These are phyloP conservation scores for Pseudocheirus occidentalis DNA, from an alignment of 2,797 vertebrate genomes.

Conservation along the genomic window DNA sequence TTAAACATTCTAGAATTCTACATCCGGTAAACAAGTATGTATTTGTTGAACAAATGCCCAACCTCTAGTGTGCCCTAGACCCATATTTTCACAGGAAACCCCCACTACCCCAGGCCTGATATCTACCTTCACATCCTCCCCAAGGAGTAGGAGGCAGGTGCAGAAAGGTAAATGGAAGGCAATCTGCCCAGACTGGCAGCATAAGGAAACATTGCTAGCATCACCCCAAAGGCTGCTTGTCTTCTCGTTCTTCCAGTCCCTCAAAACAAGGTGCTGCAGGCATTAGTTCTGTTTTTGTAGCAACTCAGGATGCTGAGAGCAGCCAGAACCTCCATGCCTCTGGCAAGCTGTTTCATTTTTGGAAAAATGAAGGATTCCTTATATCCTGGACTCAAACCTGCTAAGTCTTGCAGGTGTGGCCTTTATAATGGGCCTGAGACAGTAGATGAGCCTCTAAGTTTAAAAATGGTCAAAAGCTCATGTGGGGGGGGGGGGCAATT, in stretches of 20 bases:
- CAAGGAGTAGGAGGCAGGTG: background rate
- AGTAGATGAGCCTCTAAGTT: background rate
- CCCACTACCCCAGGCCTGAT: background rate
- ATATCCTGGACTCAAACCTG: background rate
- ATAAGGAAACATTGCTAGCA: background rate
- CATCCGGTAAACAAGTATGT: background rate
- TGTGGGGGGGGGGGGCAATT: too few species aligned
- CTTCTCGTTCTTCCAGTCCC: background rate
- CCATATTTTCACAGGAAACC: background rate
- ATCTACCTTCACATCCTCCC: background rate
- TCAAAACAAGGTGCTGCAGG: background rate
- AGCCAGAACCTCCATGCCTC: background rate
- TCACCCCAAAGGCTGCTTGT: background rate
- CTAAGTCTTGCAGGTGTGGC: background rate
- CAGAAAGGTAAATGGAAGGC: background rate
- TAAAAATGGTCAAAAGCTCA: background rate
- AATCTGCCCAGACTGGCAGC: background rate
- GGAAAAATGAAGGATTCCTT: background rate
- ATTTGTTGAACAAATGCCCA: slow-evolving; percentile 3
- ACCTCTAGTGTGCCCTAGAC: background rate
- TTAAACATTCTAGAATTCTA: background rate
- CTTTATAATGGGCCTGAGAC: background rate
- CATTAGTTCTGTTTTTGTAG: background rate
- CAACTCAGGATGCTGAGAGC: background rate
- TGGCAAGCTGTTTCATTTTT: background rate